phyloP scores from a whole-genome alignment of 2,888 invertebrate species.

The Drosophila birchii region DNA sequence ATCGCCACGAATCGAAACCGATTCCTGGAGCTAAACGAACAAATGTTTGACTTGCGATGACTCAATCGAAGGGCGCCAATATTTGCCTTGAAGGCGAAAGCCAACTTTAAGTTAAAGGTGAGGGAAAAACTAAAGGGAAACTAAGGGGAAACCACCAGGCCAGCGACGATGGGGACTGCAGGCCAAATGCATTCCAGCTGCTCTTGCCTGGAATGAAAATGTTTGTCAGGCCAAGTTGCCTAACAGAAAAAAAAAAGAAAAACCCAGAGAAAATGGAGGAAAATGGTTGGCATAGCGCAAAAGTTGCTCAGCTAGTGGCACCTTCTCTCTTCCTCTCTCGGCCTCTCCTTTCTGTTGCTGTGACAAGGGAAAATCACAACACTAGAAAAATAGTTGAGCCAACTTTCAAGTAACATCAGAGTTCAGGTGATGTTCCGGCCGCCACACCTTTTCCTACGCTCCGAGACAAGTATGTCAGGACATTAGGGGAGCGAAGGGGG shows the following conservation, averaged over 20 bases:
- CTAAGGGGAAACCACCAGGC: constrained; percentile 30
- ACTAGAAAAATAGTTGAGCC: constrained; percentile 73
- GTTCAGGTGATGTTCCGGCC: constrained; percentile 61
- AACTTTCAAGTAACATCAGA: constrained; percentile 58
- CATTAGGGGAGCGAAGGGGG: constrained; percentile 13
- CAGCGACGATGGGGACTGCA: constrained; percentile 27
- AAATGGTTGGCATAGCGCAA: constrained; percentile 65
- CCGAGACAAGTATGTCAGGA: constrained; percentile 53
- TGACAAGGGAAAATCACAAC: constrained; percentile 55
- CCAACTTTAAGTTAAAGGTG: constrained; percentile 56
- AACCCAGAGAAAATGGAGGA: constrained; percentile 6
- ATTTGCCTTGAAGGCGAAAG: constrained; percentile 28
- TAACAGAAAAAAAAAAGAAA: constrained; percentile 19
- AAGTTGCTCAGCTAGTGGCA: constrained; percentile 48
- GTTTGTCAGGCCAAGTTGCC: constrained; percentile 68
- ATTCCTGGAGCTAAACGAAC: constrained; percentile 50
- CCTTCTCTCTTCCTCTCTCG: constrained; percentile 6
- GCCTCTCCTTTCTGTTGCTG: constrained; percentile 10
- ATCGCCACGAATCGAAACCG: constrained; percentile 47
- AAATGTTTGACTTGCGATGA: constrained; percentile 73
- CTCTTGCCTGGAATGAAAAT: constrained; percentile 65
- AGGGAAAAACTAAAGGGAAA: constrained; percentile 9
- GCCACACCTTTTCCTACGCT: constrained; percentile 4
- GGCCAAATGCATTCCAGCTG: constrained; percentile 51
- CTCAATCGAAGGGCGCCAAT: constrained; percentile 65